Evolutionary conservation across 2,888 invertebrate species (phyloP).

Genomic region (Himalopsyche tibetana): DNA sequence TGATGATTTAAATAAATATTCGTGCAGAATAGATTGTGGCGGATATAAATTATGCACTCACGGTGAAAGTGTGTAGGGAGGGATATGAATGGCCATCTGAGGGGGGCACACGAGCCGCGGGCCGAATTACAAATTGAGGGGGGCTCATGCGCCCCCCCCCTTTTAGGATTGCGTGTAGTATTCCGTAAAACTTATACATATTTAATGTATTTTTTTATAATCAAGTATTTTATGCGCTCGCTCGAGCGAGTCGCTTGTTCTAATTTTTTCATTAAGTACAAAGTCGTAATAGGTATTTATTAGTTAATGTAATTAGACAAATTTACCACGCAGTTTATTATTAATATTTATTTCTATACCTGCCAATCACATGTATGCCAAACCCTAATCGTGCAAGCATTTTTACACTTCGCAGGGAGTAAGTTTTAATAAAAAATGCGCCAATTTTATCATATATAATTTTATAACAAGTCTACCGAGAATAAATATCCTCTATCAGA

Average conservation of each 20-base stretch:
- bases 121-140: conserved; percentile 64
- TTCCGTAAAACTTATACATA: conserved; percentile 28
- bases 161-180: conserved; percentile 38
- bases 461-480: too few relatives aligned
- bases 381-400: background rate
- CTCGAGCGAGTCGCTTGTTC: conserved; percentile 8
- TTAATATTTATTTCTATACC: background rate
- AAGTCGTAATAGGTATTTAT: background rate
- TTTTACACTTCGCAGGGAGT: too few relatives aligned
- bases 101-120: conserved; percentile 55
- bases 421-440: too few relatives aligned
- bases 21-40: background rate
- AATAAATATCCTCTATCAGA: too few relatives aligned
- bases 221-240: conserved; percentile 7
- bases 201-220: conserved; percentile 34
- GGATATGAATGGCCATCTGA: conserved; percentile 36
- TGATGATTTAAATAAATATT: conserved; percentile 24
- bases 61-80: conserved; percentile 31
- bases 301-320: too few relatives aligned
- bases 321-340: background rate
- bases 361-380: conserved; percentile 2
- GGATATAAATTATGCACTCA: conserved; percentile 62
- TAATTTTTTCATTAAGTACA: conserved; percentile 33
- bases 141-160: conserved; percentile 46
- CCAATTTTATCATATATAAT: too few relatives aligned